phyloP scores from a whole-genome alignment of 2,888 invertebrate species.

The Dione vanillae region DNA sequence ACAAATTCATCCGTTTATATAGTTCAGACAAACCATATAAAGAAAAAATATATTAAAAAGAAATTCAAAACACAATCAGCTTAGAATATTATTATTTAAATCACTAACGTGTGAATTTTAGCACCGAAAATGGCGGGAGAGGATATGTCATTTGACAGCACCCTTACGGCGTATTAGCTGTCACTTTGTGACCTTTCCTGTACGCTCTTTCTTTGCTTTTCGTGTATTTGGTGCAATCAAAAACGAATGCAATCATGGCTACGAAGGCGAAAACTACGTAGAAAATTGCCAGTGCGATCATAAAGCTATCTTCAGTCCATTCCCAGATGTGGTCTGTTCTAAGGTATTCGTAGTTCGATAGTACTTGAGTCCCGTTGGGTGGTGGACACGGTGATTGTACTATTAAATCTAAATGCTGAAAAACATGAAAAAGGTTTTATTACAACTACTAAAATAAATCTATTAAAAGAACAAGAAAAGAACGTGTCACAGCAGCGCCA shows the following conservation, averaged over 20 bases:
- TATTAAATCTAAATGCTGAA: constrained; percentile 92
- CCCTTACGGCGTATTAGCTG: constrained; percentile 85
- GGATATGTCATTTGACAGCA: constrained; percentile 27
- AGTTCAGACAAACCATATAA: constrained; percentile 9
- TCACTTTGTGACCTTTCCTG: constrained; percentile 80
- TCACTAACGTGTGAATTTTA: constrained; percentile 39
- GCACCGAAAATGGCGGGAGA: constrained; percentile 39
- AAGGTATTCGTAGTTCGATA: constrained; percentile 78
- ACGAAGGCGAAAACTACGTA: constrained; percentile 85
- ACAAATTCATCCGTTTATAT: constrained; percentile 1
- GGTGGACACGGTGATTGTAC: constrained; percentile 92
- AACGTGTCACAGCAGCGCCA: too few relatives aligned
- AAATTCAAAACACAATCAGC: constrained; percentile 16
- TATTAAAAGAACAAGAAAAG: too few relatives aligned
- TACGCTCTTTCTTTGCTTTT: constrained; percentile 80
- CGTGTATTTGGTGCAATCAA: constrained; percentile 82
- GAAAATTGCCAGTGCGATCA: constrained; percentile 85
- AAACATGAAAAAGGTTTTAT: constrained; percentile 10
- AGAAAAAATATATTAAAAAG: not conserved
- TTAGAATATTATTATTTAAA: constrained; percentile 20
- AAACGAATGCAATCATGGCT: constrained; percentile 85
- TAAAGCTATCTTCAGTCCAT: constrained; percentile 81
- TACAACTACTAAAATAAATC: not conserved
- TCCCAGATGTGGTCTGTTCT: constrained; percentile 76
- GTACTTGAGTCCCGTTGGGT: constrained; percentile 90